Evolutionary conservation across 1,140 invertebrate genomes (phyloP), one percentile per base, ranked within the genome.

Genomic region (Aricia agestis): DNA sequence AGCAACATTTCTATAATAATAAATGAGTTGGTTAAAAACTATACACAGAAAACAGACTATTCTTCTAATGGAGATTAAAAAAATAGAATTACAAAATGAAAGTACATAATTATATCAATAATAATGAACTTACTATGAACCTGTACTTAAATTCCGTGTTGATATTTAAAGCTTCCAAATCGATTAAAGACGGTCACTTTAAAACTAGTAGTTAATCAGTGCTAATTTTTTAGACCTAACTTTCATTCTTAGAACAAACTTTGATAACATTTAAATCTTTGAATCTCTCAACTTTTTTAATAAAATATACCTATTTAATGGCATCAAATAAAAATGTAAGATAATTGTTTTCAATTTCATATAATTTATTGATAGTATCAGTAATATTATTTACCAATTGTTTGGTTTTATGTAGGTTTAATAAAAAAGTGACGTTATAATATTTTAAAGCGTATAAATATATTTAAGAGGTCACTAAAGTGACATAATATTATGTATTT

Each of bases 231-330:
- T 31, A 57, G 25, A 41, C 59, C 59, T 69, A 69, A 57, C 36
- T 57, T 63, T 58, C 68, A 69, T 69, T 69, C 42, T 69, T 45
- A 69, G 57, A 63, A 63, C 32, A 61, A 69, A 69, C 41, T 69
- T 69, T 69, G 17, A 68, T 68, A 68, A 68, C 19, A 45, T 45
- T 52, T 45, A 45, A 67, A 67, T 52, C 58, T 63, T 63, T 63
- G 17, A 69, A 63, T 69, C 68, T 19, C 61, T 63, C 68, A 61
- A 41, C 17, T 42, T 63, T 63, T 61, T 42, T 42, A 42, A 69
- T 61, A 42, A 69, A 68, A 66, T 66, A 41, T 69, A 69, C n/a
- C n/a, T n/a, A 36, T 19, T 36, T 52, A 69, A 69, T 32, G 36
- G 57, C 41, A 32, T 45, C 32, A 25, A 57, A 58, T 69, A 69